These are phyloP conservation scores for Rhagoletis pomonella DNA, from an alignment of 1,140 invertebrate genomes.

Conservation along the genomic window DNA sequence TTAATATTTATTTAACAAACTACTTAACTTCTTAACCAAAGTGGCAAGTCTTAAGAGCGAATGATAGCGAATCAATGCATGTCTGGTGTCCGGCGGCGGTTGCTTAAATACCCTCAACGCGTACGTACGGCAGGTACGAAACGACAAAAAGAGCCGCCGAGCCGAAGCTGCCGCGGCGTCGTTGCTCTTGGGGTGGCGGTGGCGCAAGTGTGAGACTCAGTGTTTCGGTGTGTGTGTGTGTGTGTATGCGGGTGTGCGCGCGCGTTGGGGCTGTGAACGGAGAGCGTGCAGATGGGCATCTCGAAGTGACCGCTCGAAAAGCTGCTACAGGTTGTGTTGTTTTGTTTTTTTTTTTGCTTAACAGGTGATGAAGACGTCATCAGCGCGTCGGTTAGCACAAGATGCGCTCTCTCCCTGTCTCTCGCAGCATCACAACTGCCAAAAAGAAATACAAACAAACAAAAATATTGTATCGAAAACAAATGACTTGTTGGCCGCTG, in stretches of 20 bases:
- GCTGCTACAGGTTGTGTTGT: slow-evolving; percentile 10
- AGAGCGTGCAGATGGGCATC: not conserved
- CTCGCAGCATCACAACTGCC: not conserved
- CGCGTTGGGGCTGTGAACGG: not conserved
- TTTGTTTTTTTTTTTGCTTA: slow-evolving; percentile 21
- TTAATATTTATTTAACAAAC: slow-evolving; percentile 64
- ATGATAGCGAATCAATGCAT: slow-evolving; percentile 75
- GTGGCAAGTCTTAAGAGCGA: slow-evolving; percentile 73
- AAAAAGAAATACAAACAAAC: slow-evolving; percentile 8
- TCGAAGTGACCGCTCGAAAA: slow-evolving; percentile 16
- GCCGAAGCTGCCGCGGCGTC: slow-evolving; percentile 53
- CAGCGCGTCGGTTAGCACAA: not conserved
- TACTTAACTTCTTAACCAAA: slow-evolving; percentile 58
- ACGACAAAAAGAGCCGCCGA: slow-evolving; percentile 56
- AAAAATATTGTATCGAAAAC: slow-evolving; percentile 4
- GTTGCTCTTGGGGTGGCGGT: slow-evolving; percentile 31
- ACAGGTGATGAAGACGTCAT: slow-evolving; percentile 50
- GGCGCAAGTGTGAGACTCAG: too few species aligned
- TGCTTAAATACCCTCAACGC: slow-evolving; percentile 71
- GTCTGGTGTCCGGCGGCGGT: slow-evolving; percentile 66
- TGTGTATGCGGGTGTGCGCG: not conserved
- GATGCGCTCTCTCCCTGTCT: not conserved
- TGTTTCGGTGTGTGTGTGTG: too few species aligned
- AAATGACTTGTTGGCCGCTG: not conserved
- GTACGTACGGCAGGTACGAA: slow-evolving; percentile 34